A percentile compares a stretch with the other conserved stretches of the same genome.
These are phyloP conservation scores for Drosophila erecta DNA, from an alignment of 1,140 invertebrate species.

Conservation along the genomic window DNA sequence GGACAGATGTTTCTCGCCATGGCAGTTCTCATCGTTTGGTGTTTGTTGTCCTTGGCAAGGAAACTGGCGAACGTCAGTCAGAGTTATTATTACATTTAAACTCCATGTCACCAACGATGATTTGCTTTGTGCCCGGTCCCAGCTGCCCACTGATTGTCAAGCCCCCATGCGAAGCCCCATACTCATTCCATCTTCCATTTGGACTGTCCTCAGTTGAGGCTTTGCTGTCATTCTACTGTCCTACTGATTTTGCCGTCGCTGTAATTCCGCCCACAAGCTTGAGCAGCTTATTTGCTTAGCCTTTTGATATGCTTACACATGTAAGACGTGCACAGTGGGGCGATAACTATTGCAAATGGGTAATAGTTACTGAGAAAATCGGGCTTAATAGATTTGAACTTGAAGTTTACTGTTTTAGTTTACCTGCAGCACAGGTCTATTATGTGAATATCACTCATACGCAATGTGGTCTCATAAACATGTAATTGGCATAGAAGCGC, in stretches of 20 bases:
- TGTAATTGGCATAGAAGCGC: background rate
- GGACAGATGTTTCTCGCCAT: background rate
- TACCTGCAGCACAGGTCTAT: background rate
- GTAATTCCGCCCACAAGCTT: slow-evolving; percentile 33
- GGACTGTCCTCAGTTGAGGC: slow-evolving; percentile 11
- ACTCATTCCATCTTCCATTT: background rate
- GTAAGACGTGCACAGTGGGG: slow-evolving; percentile 20
- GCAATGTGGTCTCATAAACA: background rate
- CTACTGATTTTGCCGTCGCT: slow-evolving; percentile 3
- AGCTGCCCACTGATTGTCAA: slow-evolving; percentile 10
- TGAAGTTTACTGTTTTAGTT: background rate
- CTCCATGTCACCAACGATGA: slow-evolving; percentile 6
- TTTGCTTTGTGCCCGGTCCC: slow-evolving; percentile 3
- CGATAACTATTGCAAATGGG: no score
- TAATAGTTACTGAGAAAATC: no score
- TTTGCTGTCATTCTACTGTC: slow-evolving; percentile 32
- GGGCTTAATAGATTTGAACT: no score
- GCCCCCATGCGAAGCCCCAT: background rate
- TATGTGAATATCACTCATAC: background rate
- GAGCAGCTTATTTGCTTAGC: slow-evolving; percentile 45
- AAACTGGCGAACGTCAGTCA: slow-evolving; percentile 29
- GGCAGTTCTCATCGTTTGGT: slow-evolving; percentile 11
- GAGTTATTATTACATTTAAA: slow-evolving; percentile 3
- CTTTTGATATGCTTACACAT: slow-evolving; percentile 32
- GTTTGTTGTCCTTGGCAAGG: slow-evolving; percentile 13